These are phyloP conservation scores for Alaudala cheleensis DNA, from an alignment of 2,113 vertebrate species.

Conservation along the genomic window DNA sequence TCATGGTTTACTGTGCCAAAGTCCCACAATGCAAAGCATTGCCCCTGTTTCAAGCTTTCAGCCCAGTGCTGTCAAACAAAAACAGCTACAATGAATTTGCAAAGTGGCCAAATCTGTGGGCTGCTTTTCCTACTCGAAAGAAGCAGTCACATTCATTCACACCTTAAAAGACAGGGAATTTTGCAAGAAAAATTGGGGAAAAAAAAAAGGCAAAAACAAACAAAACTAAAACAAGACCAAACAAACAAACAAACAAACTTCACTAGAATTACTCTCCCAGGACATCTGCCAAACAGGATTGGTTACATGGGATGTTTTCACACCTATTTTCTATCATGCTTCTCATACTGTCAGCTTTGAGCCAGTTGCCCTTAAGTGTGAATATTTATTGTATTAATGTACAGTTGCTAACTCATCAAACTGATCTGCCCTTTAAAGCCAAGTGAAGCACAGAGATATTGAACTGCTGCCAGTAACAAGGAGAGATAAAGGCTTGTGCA, in stretches of 20 bases:
- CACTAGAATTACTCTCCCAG: background rate
- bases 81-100: background rate
- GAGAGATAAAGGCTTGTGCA: background rate
- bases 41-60: background rate
- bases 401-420: constrained; percentile 1
- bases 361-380: background rate
- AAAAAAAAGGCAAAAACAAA: background rate
- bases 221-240: background rate
- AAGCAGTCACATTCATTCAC: background rate
- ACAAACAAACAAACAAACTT: background rate
- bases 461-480: background rate
- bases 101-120: background rate
- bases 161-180: background rate
- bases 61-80: background rate
- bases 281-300: background rate
- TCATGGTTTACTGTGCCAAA: background rate
- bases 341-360: background rate
- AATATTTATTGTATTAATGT: background rate
- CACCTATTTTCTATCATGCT: background rate
- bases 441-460: background rate
- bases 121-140: background rate
- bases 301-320: background rate
- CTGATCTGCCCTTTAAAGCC: background rate
- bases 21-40: background rate
- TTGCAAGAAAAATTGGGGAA: background rate